These are phyloP conservation scores for Phyllostomus hastatus DNA, from an alignment of 2,113 vertebrate species.

Conservation along the genomic window DNA sequence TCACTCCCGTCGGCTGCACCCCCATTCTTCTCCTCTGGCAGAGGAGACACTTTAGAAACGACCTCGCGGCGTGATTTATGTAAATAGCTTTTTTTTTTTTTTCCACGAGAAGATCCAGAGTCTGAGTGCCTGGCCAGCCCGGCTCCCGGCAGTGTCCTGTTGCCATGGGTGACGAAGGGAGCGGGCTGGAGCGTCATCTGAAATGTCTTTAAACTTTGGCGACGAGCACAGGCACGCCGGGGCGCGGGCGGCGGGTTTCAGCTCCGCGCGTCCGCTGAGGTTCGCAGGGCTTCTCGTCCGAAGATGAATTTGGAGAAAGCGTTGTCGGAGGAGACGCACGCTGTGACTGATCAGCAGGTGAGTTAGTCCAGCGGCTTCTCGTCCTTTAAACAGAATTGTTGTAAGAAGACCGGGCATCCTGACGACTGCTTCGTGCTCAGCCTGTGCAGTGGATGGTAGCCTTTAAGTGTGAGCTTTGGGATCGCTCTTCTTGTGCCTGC, in stretches of 20 bases:
- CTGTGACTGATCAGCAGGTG: slow-evolving; percentile 80
- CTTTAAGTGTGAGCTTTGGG: not conserved
- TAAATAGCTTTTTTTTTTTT: slow-evolving; percentile 71
- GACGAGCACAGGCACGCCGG: slow-evolving; percentile 87
- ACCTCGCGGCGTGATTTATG: slow-evolving; percentile 74
- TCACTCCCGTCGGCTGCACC: slow-evolving; percentile 22
- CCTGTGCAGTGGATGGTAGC: not conserved
- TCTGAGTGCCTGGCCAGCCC: slow-evolving; percentile 80
- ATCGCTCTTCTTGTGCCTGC: not conserved
- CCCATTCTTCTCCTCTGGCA: slow-evolving; percentile 70
- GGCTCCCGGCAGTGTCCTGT: slow-evolving; percentile 82
- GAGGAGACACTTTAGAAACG: slow-evolving; percentile 74
- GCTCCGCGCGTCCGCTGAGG: slow-evolving; percentile 63
- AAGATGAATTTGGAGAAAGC: slow-evolving; percentile 82
- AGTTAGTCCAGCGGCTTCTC: slow-evolving; percentile 61
- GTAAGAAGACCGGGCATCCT: slow-evolving; percentile 39
- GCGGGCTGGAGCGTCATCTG: slow-evolving; percentile 79
- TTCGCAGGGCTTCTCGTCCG: slow-evolving; percentile 59
- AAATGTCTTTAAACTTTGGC: slow-evolving; percentile 83
- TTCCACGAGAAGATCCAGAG: slow-evolving; percentile 77
- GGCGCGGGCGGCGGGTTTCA: slow-evolving; percentile 45
- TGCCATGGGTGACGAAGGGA: slow-evolving; percentile 84
- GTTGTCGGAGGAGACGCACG: slow-evolving; percentile 75
- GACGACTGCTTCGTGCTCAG: not conserved
- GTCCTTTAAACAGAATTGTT: slow-evolving; percentile 39